A percentile compares a stretch with the other conserved stretches of the same genome.
phyloP scores from a whole-genome alignment of 2,888 invertebrate genomes.

The Alsophila aescularia region DNA sequence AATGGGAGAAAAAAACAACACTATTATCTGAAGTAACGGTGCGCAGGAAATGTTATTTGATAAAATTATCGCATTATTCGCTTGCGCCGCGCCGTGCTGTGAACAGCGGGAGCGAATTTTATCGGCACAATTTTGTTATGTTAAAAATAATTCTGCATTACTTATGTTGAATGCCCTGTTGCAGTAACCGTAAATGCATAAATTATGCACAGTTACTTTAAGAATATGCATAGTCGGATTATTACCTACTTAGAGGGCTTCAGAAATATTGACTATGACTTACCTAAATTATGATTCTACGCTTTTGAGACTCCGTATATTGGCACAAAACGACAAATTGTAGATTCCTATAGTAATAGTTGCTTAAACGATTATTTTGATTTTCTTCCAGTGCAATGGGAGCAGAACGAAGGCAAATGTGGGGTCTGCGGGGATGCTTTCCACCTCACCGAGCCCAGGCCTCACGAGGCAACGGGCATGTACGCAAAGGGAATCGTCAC shows the following conservation, averaged over 20 bases:
- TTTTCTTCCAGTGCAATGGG: slow-evolving; percentile 90
- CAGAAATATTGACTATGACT: too few species aligned
- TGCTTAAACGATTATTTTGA: neutral
- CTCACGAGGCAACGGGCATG: slow-evolving; percentile 94
- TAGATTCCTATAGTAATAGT: too few species aligned
- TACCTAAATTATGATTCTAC: too few species aligned
- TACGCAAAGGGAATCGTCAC: slow-evolving; percentile 94
- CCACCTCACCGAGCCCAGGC: slow-evolving; percentile 88
- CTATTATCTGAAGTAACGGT: slow-evolving; percentile 4
- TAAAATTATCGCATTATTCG: slow-evolving; percentile 16
- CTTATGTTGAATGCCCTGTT: too few species aligned
- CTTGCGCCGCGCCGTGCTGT: slow-evolving; percentile 4
- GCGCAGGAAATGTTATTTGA: slow-evolving; percentile 17
- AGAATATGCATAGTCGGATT: too few species aligned
- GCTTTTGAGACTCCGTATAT: too few species aligned
- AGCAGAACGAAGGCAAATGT: slow-evolving; percentile 93
- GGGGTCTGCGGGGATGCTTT: slow-evolving; percentile 96
- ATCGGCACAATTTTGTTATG: slow-evolving; percentile 8
- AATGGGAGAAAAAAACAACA: slow-evolving; percentile 3
- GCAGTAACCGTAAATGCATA: too few species aligned
- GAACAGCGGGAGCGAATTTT: slow-evolving; percentile 20
- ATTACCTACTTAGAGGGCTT: too few species aligned
- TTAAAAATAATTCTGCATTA: neutral
- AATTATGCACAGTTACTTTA: too few species aligned
- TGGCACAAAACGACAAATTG: too few species aligned